Base-by-base conservation (phyloP, 2,888 invertebrate genomes). In the Erpobdella octoculata region DNA sequence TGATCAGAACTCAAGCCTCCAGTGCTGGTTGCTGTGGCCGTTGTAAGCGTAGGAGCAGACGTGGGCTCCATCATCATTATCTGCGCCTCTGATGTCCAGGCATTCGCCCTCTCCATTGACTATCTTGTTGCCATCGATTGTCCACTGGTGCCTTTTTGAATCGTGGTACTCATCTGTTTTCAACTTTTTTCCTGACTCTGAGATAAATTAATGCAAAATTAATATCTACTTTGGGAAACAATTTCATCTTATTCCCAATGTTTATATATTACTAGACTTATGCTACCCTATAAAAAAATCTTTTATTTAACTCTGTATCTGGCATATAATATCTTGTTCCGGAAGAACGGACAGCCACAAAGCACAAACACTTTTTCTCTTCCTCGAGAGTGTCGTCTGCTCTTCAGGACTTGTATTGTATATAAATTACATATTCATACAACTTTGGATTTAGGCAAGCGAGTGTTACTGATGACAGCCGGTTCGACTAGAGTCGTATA, bases 71-170 rank as follows among this genome's bases (percentile, higher is more conserved):
- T 71, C 62, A 9, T 58, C 67, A 4, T 66, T 35, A n/a, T 71
- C 33, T 2, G 37, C 66, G 3, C 71, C 67, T 12, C 37, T 36
- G 33, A 73, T 73, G 41, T 73, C 73, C 66, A 73, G 36, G 31
- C 70, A 65, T 21, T 73, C 73, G n/a, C 71, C 73, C 2, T 35
- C 71, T 28, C 67, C 65, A 28, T 71, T 73, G 21, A 73, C 9
- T 21, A 73, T 59, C 36, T 62, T 62, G 61, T 62, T 41, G 9
- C 65, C 71, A 0, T 41, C 36, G 35, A 71, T 15, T 5, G 18
- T 58, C 73, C 73, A 73, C 46, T 73, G 73, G 33, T 64, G 65
- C 35, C 71, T 58, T 12, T 35, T 62, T 71, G 72, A 46, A 18
- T 35, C 36, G 9, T 35, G 41, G 53, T 62, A 37, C 8, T 59